Conservation (phyloP, 1,140 invertebrate species). For the Portunus trituberculatus region DNA sequence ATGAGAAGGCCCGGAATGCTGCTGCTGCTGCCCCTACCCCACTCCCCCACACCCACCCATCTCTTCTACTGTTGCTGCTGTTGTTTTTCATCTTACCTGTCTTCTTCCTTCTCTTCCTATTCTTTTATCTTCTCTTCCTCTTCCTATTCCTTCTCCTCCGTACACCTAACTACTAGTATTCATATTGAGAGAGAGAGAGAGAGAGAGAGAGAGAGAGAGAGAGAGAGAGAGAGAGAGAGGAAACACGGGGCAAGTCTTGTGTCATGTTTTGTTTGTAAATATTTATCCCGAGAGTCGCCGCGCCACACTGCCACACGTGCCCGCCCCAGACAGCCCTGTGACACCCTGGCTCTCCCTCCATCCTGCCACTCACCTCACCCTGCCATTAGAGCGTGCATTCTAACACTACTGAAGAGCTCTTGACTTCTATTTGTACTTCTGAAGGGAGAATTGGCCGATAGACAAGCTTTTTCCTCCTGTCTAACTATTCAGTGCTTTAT, state of each 20-base stretch:
- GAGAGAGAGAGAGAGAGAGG: not conserved
- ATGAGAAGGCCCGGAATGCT: not conserved
- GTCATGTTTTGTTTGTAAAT: constrained; percentile 56
- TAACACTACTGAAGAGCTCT: no score
- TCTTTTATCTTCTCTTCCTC: not conserved
- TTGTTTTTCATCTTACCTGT: no score
- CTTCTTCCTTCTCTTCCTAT: not conserved
- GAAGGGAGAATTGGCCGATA: no score
- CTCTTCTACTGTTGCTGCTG: not conserved
- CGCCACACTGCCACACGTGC: not conserved
- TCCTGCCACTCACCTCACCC: not conserved
- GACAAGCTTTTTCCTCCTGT: no score
- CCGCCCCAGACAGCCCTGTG: not conserved
- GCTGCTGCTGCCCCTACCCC: not conserved
- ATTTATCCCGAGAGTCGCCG: not conserved
- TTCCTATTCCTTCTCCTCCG: not conserved
- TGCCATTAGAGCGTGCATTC: not conserved
- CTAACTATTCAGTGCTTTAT: no score
- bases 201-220: not conserved
- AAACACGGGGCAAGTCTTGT: constrained; percentile 13
- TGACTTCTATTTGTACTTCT: no score
- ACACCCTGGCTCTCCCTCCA: constrained; percentile 1
- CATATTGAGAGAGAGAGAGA: not conserved
- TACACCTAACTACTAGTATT: no score
- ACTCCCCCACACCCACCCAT: not conserved